Conservation (phyloP, 2,888 invertebrate species). For the Drosophila dives region DNA sequence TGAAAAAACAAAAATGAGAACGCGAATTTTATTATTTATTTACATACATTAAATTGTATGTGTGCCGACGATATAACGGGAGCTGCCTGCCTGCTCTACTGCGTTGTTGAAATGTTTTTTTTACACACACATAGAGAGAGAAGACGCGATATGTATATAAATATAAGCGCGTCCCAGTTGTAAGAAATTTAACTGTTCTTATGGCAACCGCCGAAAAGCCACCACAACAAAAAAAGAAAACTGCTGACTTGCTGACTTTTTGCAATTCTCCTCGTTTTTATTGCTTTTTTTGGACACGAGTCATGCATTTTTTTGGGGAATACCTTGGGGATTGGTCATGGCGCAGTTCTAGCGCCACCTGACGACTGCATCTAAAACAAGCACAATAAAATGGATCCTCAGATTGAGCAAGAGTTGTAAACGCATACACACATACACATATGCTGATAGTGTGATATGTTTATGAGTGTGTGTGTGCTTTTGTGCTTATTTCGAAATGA, state of each 20-base stretch:
- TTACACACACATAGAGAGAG: conserved; percentile 8
- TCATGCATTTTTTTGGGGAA: conserved; percentile 61
- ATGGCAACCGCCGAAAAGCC: conserved; percentile 59
- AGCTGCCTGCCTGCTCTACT: conserved; percentile 30
- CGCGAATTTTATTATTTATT: conserved; percentile 49
- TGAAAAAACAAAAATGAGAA: conserved; percentile 26
- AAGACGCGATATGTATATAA: conserved; percentile 13
- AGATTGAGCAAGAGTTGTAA: conserved; percentile 48
- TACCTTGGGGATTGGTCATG: conserved; percentile 71
- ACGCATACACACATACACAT: conserved; percentile 1
- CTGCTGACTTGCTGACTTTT: conserved; percentile 56
- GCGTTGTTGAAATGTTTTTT: conserved; percentile 63
- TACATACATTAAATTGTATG: conserved; percentile 37
- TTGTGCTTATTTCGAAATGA: conserved; percentile 58
- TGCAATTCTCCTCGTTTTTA: conserved; percentile 3
- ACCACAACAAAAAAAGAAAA: conserved; percentile 49
- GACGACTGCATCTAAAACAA: conserved; percentile 43
- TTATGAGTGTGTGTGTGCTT: conserved; percentile 20
- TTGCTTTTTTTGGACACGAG: conserved; percentile 17
- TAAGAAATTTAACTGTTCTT: conserved; percentile 67
- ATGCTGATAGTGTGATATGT: conserved; percentile 17
- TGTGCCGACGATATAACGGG: conserved; percentile 43
- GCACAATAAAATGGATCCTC: conserved; percentile 49
- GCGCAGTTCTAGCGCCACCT: conserved; percentile 50
- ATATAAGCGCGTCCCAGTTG: conserved; percentile 45